Evolutionary conservation across 2,113 vertebrate genomes (phyloP).

Genomic region (Erpornis zantholeuca): DNA sequence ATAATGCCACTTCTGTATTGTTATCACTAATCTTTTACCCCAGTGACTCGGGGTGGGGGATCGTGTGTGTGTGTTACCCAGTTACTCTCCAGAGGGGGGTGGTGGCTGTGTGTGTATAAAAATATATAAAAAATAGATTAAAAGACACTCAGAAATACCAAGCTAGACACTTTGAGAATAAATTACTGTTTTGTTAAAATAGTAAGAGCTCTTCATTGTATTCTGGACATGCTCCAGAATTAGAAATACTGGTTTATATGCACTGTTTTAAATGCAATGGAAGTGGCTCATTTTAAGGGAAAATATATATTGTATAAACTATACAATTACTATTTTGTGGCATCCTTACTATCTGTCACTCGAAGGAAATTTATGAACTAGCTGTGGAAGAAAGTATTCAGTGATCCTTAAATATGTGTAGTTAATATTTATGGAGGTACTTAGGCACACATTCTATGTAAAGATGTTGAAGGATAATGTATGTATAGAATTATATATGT

Average conservation of each 20-base stretch:
- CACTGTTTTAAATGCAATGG: background rate
- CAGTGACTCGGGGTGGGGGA: fast-evolving
- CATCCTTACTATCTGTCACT: background rate
- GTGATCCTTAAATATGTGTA: background rate
- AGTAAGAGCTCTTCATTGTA: background rate
- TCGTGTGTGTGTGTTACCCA: background rate
- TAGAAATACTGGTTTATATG: background rate
- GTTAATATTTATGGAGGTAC: background rate
- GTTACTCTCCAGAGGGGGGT: background rate
- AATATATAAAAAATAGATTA: background rate
- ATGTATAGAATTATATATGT: background rate
- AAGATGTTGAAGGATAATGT: background rate
- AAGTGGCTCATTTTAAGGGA: background rate
- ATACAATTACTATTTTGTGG: background rate
- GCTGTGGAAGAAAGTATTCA: background rate
- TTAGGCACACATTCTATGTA: background rate
- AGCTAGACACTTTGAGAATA: background rate
- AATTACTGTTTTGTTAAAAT: background rate
- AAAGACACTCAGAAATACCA: background rate
- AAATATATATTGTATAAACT: background rate
- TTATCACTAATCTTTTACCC: background rate
- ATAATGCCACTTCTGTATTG: background rate
- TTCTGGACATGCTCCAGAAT: background rate
- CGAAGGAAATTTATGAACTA: background rate
- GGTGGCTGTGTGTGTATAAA: background rate